Conservation (phyloP, 2,888 invertebrate species). For the Vesta saturnalis region DNA sequence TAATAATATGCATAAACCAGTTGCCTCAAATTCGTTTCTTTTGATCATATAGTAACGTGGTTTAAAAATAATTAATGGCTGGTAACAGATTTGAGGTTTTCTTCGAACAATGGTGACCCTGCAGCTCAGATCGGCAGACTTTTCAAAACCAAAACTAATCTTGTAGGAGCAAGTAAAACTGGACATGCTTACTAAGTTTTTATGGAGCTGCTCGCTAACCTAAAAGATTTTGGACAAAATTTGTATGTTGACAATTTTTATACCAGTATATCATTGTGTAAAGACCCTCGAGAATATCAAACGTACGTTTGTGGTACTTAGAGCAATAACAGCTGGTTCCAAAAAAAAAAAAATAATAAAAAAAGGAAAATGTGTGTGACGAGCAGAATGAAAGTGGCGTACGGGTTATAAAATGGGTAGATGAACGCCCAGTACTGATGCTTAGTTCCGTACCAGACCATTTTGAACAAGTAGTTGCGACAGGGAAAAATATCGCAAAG, state of each 20-base stretch:
- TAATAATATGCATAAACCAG: too few species aligned
- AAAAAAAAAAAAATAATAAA: constrained; percentile 4
- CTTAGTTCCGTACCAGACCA: constrained; percentile 3
- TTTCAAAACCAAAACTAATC: too few species aligned
- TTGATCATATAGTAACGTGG: not conserved
- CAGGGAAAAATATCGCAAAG: not conserved
- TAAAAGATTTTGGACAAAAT: not conserved
- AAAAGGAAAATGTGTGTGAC: not conserved
- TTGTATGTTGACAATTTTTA: too few species aligned
- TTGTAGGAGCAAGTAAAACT: too few species aligned
- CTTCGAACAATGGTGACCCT: not conserved
- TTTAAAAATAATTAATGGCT: not conserved
- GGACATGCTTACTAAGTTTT: too few species aligned
- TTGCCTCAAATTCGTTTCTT: not conserved
- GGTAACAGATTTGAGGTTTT: not conserved
- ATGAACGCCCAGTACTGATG: constrained; percentile 10
- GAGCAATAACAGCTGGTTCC: not conserved
- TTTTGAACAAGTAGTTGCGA: not conserved
- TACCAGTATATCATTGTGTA: too few species aligned
- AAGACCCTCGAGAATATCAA: constrained; percentile 7
- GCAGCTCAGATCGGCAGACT: not conserved
- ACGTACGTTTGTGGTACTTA: not conserved
- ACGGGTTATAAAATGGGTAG: constrained; percentile 4
- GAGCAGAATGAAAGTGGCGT: not conserved
- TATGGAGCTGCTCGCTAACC: not conserved